phyloP scores from a whole-genome alignment of 2,888 invertebrate genomes.

The Drosophila borborema region DNA sequence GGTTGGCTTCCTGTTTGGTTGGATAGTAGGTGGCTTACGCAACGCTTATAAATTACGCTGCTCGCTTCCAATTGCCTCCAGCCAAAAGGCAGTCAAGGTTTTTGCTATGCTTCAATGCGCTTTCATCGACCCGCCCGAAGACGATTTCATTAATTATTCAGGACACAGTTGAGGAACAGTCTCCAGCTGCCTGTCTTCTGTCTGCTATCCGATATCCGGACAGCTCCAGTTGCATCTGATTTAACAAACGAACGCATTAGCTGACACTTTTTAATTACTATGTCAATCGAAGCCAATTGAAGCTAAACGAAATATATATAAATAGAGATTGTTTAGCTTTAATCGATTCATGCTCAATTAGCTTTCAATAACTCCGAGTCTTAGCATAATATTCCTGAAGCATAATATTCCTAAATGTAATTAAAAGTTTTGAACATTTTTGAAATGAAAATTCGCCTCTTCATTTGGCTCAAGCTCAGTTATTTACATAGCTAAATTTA shows the following conservation, averaged over 20 bases:
- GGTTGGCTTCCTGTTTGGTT: neutral
- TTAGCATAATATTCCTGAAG: neutral
- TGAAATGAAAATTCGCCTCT: neutral
- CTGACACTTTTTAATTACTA: neutral
- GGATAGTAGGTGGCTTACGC: slow-evolving; percentile 22
- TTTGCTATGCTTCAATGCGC: slow-evolving; percentile 28
- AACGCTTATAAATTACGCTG: slow-evolving; percentile 41
- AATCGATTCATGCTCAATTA: neutral
- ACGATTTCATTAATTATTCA: slow-evolving; percentile 74
- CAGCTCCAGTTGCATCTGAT: slow-evolving; percentile 30
- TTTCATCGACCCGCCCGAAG: slow-evolving; percentile 36
- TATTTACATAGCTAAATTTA: slow-evolving; percentile 34
- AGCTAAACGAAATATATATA: neutral
- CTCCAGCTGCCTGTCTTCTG: neutral
- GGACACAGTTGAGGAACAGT: slow-evolving; percentile 44
- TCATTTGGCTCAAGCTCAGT: neutral
- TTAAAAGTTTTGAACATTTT: neutral
- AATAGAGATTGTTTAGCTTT: slow-evolving; percentile 1
- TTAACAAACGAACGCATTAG: slow-evolving; percentile 27
- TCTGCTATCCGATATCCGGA: neutral
- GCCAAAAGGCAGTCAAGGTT: slow-evolving; percentile 8
- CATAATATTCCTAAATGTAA: neutral
- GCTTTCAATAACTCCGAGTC: slow-evolving; percentile 3
- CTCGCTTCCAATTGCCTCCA: slow-evolving; percentile 7
- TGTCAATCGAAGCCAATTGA: slow-evolving; percentile 7